A percentile compares a stretch with the other conserved stretches of the same genome.
phyloP scores from a whole-genome alignment of 2,888 invertebrate species.

The Leptothorax acervorum region DNA sequence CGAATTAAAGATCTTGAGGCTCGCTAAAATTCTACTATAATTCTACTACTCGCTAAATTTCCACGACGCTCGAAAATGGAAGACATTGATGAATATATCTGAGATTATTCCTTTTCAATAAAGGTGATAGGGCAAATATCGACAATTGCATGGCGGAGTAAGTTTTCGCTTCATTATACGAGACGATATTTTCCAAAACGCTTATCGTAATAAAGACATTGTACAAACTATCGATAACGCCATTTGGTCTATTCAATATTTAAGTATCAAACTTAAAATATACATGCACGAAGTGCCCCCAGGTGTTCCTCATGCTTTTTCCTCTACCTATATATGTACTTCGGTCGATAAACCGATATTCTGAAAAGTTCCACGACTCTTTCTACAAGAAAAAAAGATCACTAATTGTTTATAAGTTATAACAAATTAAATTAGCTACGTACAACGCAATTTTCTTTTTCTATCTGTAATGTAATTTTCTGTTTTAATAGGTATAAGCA shows the following conservation, averaged over 20 bases:
- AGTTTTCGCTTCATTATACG: not conserved
- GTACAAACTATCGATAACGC: not conserved
- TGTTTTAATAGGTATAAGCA: not conserved
- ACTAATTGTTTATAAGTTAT: not conserved
- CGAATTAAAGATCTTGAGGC: too few species aligned
- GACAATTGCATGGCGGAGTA: too few species aligned
- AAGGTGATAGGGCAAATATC: not conserved
- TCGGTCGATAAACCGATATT: not conserved
- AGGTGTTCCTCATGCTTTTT: not conserved
- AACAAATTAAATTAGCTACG: not conserved
- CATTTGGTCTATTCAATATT: conserved; percentile 1
- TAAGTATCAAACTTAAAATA: conserved; percentile 4
- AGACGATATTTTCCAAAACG: not conserved
- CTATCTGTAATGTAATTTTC: not conserved
- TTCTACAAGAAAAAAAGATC: not conserved
- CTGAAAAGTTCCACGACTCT: not conserved
- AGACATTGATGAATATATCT: not conserved
- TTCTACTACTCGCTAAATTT: not conserved
- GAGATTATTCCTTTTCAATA: not conserved
- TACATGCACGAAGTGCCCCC: not conserved
- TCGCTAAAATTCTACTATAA: not conserved
- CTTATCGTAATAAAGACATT: not conserved
- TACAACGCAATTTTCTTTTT: conserved; percentile 1
- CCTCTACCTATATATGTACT: not conserved
- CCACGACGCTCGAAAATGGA: not conserved